phyloP scores from a whole-genome alignment of 1,140 invertebrate species.

The Drosophila lacteicornis region DNA sequence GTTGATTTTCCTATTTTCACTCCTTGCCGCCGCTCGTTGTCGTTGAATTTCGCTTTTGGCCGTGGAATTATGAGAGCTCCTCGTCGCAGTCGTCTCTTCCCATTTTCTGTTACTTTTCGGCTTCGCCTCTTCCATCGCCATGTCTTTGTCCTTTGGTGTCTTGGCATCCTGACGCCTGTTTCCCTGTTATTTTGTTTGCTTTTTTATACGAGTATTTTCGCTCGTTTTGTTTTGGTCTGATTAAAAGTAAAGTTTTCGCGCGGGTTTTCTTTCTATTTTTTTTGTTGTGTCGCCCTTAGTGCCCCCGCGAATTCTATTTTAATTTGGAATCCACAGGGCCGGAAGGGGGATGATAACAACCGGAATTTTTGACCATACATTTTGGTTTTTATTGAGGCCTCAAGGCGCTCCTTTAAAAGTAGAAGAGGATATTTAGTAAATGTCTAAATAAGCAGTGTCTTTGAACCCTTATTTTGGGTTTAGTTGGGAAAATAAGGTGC shows the following conservation, averaged over 20 bases:
- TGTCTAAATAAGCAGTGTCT: not conserved
- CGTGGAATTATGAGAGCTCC: constrained; percentile 38
- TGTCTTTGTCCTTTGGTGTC: constrained; percentile 33
- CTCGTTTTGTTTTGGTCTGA: constrained; percentile 68
- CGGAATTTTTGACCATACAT: constrained; percentile 28
- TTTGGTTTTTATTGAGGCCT: constrained; percentile 37
- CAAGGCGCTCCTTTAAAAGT: constrained; percentile 1
- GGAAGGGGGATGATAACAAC: constrained; percentile 9
- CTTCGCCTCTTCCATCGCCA: constrained; percentile 12
- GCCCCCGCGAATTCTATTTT: constrained; percentile 37
- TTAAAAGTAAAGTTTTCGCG: constrained; percentile 60
- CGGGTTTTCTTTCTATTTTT: constrained; percentile 31
- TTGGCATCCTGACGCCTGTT: constrained; percentile 39
- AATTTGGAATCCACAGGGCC: constrained; percentile 28
- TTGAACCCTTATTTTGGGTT: not conserved
- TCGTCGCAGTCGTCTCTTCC: constrained; percentile 15
- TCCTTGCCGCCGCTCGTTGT: constrained; percentile 22
- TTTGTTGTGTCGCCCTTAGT: not conserved
- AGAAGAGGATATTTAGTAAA: not conserved
- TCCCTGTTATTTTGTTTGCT: constrained; percentile 29
- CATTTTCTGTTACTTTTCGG: constrained; percentile 37
- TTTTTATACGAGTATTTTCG: constrained; percentile 28
- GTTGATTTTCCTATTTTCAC: constrained; percentile 67
- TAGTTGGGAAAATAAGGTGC: too few species aligned
- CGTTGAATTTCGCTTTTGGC: constrained; percentile 29